phyloP scores from a whole-genome alignment of 2,888 invertebrate species.

The Kuschelorhynchus macadamiae region DNA sequence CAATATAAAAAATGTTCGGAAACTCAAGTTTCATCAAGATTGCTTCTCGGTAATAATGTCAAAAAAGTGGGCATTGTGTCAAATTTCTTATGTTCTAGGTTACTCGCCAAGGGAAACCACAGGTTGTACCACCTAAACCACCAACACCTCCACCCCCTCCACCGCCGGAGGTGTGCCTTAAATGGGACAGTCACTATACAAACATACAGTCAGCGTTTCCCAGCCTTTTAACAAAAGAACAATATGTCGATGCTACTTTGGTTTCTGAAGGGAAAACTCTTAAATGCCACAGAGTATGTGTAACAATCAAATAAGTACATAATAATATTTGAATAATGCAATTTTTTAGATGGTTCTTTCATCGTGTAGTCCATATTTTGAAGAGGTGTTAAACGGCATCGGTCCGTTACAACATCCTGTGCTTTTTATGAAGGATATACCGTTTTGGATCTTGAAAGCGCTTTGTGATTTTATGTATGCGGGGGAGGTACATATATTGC shows the following conservation, averaged over 20 bases:
- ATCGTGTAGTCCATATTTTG: constrained; percentile 71
- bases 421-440: constrained; percentile 69
- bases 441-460: constrained; percentile 70
- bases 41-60: no score
- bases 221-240: constrained; percentile 69
- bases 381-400: constrained; percentile 68
- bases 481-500: constrained; percentile 70
- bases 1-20: no score
- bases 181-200: constrained; percentile 73
- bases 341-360: constrained; percentile 70
- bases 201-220: constrained; percentile 73
- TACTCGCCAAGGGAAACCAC: constrained; percentile 58
- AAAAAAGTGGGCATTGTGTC: no score
- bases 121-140: constrained; percentile 36
- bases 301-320: not conserved
- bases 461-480: constrained; percentile 72
- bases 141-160: constrained; percentile 38
- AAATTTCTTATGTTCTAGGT: constrained; percentile 61
- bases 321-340: not conserved
- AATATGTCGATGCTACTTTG: constrained; percentile 72
- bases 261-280: constrained; percentile 71
- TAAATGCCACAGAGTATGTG: constrained; percentile 71
- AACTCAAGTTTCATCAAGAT: no score
- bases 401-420: constrained; percentile 70
- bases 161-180: constrained; percentile 67